These are phyloP conservation scores for Bicyclus anynana DNA, from an alignment of 1,140 invertebrate genomes.

Conservation along the genomic window DNA sequence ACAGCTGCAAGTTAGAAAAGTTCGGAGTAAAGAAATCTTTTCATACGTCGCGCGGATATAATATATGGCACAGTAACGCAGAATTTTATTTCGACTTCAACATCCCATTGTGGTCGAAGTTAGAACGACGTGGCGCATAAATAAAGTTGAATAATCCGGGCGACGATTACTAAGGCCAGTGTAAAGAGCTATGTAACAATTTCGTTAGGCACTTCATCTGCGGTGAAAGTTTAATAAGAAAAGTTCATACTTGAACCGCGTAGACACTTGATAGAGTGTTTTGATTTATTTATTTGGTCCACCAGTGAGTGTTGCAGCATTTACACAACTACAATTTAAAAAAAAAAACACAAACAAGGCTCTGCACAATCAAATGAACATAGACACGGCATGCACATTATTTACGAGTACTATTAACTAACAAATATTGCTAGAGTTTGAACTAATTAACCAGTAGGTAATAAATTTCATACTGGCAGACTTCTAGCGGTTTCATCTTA, in stretches of 20 bases:
- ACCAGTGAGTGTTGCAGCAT: too few relatives aligned
- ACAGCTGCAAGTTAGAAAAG: conserved; percentile 14
- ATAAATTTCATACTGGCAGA: too few relatives aligned
- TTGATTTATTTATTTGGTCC: too few relatives aligned
- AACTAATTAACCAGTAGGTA: too few relatives aligned
- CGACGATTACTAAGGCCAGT: conserved; percentile 52
- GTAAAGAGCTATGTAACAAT: conserved; percentile 25
- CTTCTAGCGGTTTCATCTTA: too few relatives aligned
- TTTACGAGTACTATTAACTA: too few relatives aligned
- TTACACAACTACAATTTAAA: too few relatives aligned
- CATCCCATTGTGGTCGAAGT: conserved; percentile 53
- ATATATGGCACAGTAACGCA: conserved; percentile 43
- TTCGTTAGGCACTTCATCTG: neutral
- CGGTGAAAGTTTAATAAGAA: neutral
- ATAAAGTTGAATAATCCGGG: conserved; percentile 39
- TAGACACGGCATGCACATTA: too few relatives aligned
- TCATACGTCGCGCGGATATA: conserved; percentile 51
- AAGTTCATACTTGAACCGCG: neutral
- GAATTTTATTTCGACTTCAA: conserved; percentile 57
- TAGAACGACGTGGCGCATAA: conserved; percentile 42
- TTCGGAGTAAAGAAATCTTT: conserved; percentile 30
- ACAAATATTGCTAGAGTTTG: too few relatives aligned
- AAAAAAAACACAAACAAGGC: too few relatives aligned
- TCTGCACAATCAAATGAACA: too few relatives aligned
- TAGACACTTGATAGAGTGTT: neutral